Evolutionary conservation across 1,140 invertebrate species (phyloP).

Genomic region (Rhyzopertha dominica): DNA sequence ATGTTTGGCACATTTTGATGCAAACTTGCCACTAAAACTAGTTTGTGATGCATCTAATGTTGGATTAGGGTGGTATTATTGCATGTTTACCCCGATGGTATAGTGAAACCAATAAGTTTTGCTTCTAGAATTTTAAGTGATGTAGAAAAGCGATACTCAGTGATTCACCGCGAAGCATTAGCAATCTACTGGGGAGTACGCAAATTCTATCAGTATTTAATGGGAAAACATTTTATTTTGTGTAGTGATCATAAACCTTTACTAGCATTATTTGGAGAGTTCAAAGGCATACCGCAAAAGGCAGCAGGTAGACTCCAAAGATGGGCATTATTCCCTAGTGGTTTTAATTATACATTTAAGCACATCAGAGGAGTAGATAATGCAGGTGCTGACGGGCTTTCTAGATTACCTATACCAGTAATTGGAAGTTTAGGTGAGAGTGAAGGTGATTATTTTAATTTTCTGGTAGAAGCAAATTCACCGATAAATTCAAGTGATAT

Average conservation of each 20-base stretch:
- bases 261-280: constrained; percentile 43
- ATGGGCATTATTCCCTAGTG: constrained; percentile 38
- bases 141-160: constrained; percentile 48
- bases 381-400: constrained; percentile 35
- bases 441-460: constrained; percentile 9
- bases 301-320: constrained; percentile 36
- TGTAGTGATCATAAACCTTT: constrained; percentile 51
- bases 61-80: constrained; percentile 32
- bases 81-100: constrained; percentile 31
- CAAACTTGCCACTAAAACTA: constrained; percentile 25
- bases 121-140: constrained; percentile 44
- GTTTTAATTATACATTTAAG: constrained; percentile 40
- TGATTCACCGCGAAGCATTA: constrained; percentile 53
- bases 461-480: too few species aligned
- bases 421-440: constrained; percentile 5
- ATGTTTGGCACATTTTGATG: constrained; percentile 28
- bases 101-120: constrained; percentile 45
- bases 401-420: constrained; percentile 27
- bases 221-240: constrained; percentile 49
- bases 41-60: constrained; percentile 27
- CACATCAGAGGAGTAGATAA: too few species aligned
- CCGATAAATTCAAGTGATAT: constrained; percentile 20
- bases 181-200: constrained; percentile 50
- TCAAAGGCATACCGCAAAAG: constrained; percentile 36
- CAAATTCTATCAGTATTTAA: constrained; percentile 52